Evolutionary conservation across 2,888 invertebrate genomes (phyloP).

Genomic region (Vandiemenella viatica): DNA sequence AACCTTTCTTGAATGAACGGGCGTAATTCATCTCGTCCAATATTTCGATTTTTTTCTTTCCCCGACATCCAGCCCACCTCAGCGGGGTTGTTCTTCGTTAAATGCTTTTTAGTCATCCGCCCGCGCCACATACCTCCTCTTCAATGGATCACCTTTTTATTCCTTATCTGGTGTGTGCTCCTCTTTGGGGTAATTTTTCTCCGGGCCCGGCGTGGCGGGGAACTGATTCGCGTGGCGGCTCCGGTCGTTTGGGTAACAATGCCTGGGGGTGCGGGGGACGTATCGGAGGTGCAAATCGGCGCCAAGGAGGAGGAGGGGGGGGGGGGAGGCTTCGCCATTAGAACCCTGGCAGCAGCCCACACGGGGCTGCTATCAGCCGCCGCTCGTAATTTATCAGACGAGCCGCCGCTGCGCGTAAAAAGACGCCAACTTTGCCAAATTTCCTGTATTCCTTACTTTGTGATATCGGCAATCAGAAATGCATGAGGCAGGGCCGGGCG

Average conservation of each 20-base stretch:
- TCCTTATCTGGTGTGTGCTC: slow-evolving; percentile 6
- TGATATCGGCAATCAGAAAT: slow-evolving; percentile 9
- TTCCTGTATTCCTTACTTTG: slow-evolving; percentile 12
- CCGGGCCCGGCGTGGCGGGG: slow-evolving; percentile 10
- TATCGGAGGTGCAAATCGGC: slow-evolving; percentile 13
- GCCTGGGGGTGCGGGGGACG: slow-evolving; percentile 11
- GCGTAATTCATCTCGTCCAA: no score
- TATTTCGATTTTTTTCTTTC: no score
- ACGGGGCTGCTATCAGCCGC: not conserved
- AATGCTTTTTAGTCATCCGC: no score
- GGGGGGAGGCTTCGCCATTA: slow-evolving; percentile 13
- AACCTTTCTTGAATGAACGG: no score
- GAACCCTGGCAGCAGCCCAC: slow-evolving; percentile 4
- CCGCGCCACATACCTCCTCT: not conserved
- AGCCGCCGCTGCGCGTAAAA: slow-evolving; percentile 8
- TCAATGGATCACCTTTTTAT: slow-evolving; percentile 12
- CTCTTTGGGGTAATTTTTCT: slow-evolving; percentile 14
- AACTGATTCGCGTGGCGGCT: slow-evolving; percentile 15
- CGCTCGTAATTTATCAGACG: slow-evolving; percentile 10
- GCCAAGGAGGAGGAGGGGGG: slow-evolving; percentile 9
- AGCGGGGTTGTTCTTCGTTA: no score
- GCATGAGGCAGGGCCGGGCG: not conserved
- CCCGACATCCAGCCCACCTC: no score
- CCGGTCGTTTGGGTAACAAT: slow-evolving; percentile 16
- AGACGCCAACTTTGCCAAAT: slow-evolving; percentile 15